Evolutionary conservation across 2,888 invertebrate genomes (phyloP), one percentile per base, ranked within the genome.

Genomic region (Adelognathus sp.): DNA sequence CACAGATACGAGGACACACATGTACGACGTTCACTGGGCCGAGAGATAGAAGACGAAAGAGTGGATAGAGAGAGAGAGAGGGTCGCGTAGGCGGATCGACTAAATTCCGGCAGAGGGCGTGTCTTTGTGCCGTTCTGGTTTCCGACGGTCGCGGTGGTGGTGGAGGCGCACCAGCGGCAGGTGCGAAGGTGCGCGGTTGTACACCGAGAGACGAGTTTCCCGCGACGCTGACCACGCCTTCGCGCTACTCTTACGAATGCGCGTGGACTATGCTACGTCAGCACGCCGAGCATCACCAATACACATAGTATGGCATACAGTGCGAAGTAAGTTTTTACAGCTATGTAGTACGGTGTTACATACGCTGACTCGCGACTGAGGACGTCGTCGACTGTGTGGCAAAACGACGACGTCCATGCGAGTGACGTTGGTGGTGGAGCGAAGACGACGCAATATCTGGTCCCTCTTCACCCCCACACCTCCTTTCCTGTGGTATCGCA

Each of bases 171-270:
- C 11, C 24, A n/a, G 73, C 87, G 88, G 87, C 91, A 90, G 91
- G 91, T 90, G 90, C 88, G 87, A 90, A 90, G 89, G 91, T 90
- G 90, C 89, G 90, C 90, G 88, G 86, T 44, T 73, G 50, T 44
- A 44, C 64, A 76, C 67, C 58, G 72, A 71, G 75, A 75, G 54
- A 71, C 66, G 54, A 56, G 50, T n/a, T 60, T 33, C 52, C 52
- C 66, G 67, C 27, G 85, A 86, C 85, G 83, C 70, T 81, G 90
- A 83, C 90, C 90, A 89, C 90, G 90, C 90, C 90, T 90, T 89
- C 89, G 85, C 44, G 50, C n/a, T 39, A 56, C 61, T 33, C 61
- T 31, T 54, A 31, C 24, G 33, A 54, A 61, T 72, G 27, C 69
- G 69, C 61, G 69, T 44, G 58, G 79, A 72, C 66, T 64, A n/a